Base-by-base conservation (phyloP, 2,113 vertebrate genomes). In the Stigmatopora nigra region DNA sequence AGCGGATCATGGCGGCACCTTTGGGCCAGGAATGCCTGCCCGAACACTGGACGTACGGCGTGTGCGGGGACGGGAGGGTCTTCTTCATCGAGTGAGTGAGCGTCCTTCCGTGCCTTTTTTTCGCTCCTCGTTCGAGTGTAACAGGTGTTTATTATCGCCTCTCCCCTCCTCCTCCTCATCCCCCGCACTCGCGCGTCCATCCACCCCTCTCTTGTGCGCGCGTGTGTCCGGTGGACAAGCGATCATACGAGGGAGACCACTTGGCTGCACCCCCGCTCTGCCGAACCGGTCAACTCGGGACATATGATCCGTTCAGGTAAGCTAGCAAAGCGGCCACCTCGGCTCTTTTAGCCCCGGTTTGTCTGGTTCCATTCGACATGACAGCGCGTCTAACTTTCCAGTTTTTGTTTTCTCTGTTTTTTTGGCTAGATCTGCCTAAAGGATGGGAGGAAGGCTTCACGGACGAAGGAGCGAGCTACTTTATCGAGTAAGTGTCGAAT, bases 371-470 rank as follows among this genome's bases (percentile, higher is more conserved):
- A 41, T 17, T 60, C 17, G 11, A 60, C 36, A 12, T 36, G 58
- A 19, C 36, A 15, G 6, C 13, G 12, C 8, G 52, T 36, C 10
- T 71, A 78, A 78, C 71, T 84, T 84, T 65, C 36, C 68, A 55
- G 46, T 68, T 60, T 70, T 19, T 52, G 77, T 0, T 70, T 47
- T 57, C 0, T 48, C 20, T 66, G 16, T 45, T 3, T 1, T 53
- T 68, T 65, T 12, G 2, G 19, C 44, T 87, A 98, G 95, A 97
- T 83, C 85, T 98, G 56, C 94, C 93, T 47, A 85, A 75, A 51
- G 95, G 95, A 65, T 97, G 95, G 95, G 95, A 98, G 88, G 95
- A 98, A 80, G 95, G 94, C 0, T 97, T 95, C 72, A 93, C 93
- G 4, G 83, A 92, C 69, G 93, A 95, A 72, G 95, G 94, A 46